Percentiles rank a stretch among this genome's conserved stretches.
phyloP scores from a whole-genome alignment of 2,113 vertebrate species.

The Mixornis gularis region DNA sequence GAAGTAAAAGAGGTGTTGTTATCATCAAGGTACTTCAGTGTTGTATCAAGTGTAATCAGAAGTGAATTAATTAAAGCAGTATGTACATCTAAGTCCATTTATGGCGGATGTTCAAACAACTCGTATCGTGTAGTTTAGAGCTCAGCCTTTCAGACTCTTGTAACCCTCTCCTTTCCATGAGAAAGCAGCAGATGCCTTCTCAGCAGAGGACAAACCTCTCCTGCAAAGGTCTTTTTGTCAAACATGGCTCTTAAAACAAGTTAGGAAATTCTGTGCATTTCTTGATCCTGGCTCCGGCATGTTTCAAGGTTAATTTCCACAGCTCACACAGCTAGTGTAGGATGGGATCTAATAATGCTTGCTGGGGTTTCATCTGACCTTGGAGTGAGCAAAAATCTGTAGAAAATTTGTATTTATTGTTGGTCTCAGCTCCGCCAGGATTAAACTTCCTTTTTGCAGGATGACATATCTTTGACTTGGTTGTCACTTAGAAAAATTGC shows the following conservation, averaged over 20 bases:
- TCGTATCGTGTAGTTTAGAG: accelerated
- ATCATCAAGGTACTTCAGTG: neutral
- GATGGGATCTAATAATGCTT: neutral
- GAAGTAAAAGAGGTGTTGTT: constrained; percentile 3
- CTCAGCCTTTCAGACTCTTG: neutral
- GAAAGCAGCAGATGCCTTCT: neutral
- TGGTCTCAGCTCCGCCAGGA: neutral
- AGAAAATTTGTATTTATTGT: neutral
- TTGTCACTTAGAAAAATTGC: neutral
- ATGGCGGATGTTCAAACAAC: neutral
- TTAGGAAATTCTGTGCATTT: neutral
- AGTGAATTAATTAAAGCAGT: constrained; percentile 6
- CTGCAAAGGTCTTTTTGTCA: neutral
- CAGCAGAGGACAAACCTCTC: neutral
- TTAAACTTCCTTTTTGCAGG: neutral
- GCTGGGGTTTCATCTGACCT: neutral
- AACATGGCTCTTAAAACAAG: neutral
- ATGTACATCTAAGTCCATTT: neutral
- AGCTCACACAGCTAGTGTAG: neutral
- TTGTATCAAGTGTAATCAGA: constrained; percentile 5
- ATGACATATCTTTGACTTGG: accelerated
- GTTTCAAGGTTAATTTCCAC: neutral
- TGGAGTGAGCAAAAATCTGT: neutral
- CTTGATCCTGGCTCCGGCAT: accelerated
- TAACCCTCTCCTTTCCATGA: neutral